These are phyloP conservation scores for Drosophila glabriapex DNA, from an alignment of 2,888 invertebrate genomes.

Conservation along the genomic window DNA sequence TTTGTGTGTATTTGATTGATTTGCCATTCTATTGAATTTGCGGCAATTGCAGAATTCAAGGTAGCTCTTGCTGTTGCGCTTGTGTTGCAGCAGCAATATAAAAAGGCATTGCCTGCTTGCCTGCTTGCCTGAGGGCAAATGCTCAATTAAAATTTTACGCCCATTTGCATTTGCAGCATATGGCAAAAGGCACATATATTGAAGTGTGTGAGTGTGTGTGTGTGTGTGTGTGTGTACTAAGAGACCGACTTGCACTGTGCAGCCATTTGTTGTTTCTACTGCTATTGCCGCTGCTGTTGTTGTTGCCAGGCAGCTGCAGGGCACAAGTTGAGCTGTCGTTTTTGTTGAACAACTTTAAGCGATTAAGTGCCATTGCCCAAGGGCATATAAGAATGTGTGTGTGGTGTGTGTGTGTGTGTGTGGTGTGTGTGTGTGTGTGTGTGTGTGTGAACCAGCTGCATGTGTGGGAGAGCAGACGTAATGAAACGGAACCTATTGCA, in stretches of 20 bases:
- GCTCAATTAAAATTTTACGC: conserved; percentile 82
- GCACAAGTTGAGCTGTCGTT: conserved; percentile 61
- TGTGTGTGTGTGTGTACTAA: conserved; percentile 23
- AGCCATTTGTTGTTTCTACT: conserved; percentile 15
- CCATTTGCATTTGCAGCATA: conserved; percentile 69
- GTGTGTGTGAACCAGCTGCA: conserved; percentile 19
- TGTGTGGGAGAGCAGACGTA: conserved; percentile 63
- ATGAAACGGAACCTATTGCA: conserved; percentile 78
- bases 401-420: conserved; percentile 5
- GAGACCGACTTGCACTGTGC: conserved; percentile 33
- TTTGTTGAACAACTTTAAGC: conserved; percentile 65
- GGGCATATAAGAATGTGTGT: conserved; percentile 27
- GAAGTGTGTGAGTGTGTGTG: conserved; percentile 9
- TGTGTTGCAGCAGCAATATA: conserved; percentile 33
- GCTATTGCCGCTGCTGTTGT: background rate
- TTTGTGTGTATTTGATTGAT: conserved; percentile 48
- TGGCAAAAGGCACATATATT: conserved; percentile 15
- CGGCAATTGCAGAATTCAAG: conserved; percentile 52
- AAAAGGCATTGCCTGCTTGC: conserved; percentile 64
- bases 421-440: conserved; percentile 6
- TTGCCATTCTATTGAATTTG: conserved; percentile 57
- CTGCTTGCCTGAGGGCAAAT: conserved; percentile 63
- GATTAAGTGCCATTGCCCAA: conserved; percentile 62
- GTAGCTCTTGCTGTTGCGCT: conserved; percentile 31
- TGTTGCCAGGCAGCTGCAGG: conserved; percentile 45